A percentile compares a stretch with the other conserved stretches of the same genome.
phyloP scores from a whole-genome alignment of 2,888 invertebrate genomes.

The Abrostola triplasia region DNA sequence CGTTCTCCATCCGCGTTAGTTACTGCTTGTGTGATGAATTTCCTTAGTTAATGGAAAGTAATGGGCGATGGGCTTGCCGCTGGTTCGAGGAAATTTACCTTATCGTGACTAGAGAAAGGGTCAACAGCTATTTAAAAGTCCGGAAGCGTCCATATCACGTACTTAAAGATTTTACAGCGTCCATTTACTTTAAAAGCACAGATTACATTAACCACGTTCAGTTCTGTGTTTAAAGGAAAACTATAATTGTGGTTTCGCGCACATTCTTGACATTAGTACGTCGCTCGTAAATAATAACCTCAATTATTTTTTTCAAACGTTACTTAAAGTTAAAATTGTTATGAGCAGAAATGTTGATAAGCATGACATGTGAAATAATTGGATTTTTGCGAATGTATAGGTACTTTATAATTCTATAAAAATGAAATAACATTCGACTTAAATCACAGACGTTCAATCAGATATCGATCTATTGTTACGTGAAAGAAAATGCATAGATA shows the following conservation, averaged over 20 bases:
- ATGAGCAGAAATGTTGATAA: not conserved
- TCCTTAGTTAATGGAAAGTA: constrained; percentile 67
- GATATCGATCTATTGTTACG: not conserved
- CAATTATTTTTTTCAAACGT: not conserved
- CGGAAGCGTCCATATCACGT: constrained; percentile 56
- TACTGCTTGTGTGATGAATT: constrained; percentile 64
- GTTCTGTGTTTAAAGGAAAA: not conserved
- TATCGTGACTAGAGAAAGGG: constrained; percentile 59
- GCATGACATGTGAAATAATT: not conserved
- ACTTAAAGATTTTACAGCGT: constrained; percentile 18
- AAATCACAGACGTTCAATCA: not conserved
- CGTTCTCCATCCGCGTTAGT: constrained; percentile 56
- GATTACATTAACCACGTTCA: constrained; percentile 1
- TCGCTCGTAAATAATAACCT: not conserved
- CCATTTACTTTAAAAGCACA: constrained; percentile 22
- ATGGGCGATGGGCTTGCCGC: constrained; percentile 62
- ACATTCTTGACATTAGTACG: not conserved
- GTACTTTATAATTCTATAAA: not conserved
- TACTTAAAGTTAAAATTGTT: not conserved
- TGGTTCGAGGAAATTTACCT: constrained; percentile 63
- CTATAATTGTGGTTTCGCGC: not conserved
- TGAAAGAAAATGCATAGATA: too few species aligned
- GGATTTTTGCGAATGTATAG: not conserved
- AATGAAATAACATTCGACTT: not conserved
- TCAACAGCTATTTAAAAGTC: constrained; percentile 58